A percentile compares a stretch with the other conserved stretches of the same genome.
These are phyloP conservation scores for Micronisus gabar DNA, from an alignment of 2,113 vertebrate genomes.

Conservation along the genomic window DNA sequence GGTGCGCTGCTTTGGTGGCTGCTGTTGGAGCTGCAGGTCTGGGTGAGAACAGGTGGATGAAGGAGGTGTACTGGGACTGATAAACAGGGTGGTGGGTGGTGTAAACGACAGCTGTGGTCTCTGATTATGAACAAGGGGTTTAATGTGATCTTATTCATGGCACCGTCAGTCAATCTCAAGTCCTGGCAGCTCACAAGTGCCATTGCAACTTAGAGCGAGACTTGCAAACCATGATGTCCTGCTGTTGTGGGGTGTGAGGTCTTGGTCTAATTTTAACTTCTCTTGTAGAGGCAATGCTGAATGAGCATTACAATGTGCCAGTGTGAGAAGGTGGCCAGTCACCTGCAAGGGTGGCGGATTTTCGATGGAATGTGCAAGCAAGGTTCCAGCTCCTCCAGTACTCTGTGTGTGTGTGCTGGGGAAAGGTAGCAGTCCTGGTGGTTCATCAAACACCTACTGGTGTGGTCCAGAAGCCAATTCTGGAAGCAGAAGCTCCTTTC, in stretches of 20 bases:
- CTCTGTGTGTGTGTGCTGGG: neutral
- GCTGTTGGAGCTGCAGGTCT: neutral
- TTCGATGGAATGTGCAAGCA: neutral
- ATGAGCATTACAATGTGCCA: rapidly evolving
- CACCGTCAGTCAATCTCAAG: neutral
- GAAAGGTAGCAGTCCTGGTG: neutral
- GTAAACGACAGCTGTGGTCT: neutral
- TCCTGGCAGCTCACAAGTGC: neutral
- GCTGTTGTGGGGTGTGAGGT: neutral
- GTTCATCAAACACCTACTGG: rapidly evolving
- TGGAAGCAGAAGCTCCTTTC: neutral
- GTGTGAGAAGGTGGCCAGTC: neutral
- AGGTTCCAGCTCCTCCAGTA: neutral
- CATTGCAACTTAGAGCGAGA: rapidly evolving
- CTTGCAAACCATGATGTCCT: rapidly evolving
- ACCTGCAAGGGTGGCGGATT: neutral
- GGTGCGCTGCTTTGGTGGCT: rapidly evolving
- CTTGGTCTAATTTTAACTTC: neutral
- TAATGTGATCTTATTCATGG: rapidly evolving
- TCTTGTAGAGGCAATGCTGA: too few relatives aligned
- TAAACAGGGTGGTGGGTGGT: too few relatives aligned
- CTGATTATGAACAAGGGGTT: neutral
- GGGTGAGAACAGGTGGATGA: neutral
- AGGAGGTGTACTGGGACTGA: neutral
- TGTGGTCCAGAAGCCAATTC: neutral